Evolutionary conservation across 1,140 invertebrate species (phyloP), one percentile per base, ranked within the genome.

Genomic region (Hyles vespertilio): DNA sequence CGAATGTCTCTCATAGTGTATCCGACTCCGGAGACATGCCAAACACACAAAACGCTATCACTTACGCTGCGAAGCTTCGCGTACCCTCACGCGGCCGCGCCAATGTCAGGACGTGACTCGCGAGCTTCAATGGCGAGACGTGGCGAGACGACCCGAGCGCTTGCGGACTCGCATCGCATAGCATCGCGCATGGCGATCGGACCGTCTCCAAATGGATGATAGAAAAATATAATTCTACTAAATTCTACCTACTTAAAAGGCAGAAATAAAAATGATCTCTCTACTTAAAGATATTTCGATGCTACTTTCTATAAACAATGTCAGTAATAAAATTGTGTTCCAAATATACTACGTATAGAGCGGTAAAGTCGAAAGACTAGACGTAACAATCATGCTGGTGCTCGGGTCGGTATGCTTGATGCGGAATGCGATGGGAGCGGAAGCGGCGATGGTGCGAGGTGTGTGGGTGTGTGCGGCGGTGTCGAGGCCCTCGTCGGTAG

Each of bases 1-100:
- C 95, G 94, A 92, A 98, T 98, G 94, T 98, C 97, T 92, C 94
- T 95, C 94, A 97, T 98, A 92, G 96, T 97, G 94, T 98, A 98
- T 92, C 97, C 97, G 94, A 98, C 96, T 96, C 88, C 87, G 89
- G 88, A 90, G 86, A 87, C 88, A 89, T 90, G 89, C 88, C 87
- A 90, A 90, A 90, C 87, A 90, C 84, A 89, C 87, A 90, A 89
- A 90, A 89, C 84, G 87, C 88, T 89, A 89, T 90, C 89, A 91
- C 89, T 91, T 89, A 90, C 89, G 82, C 84, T 87, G 84, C 70
- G 81, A 74, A 84, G 83, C 73, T 73, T 79, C 79, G 81, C 72
- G 74, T 64, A 58, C 75, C 76, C 74, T 72, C 76, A 76, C 69
- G 70, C 67, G 70, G 63, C 77, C 60, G 61, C 63, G 61, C 51